A percentile compares a stretch with the other conserved stretches of the same genome.
Evolutionary conservation across 1,140 invertebrate genomes (phyloP).

Genomic region (Delia radicum): DNA sequence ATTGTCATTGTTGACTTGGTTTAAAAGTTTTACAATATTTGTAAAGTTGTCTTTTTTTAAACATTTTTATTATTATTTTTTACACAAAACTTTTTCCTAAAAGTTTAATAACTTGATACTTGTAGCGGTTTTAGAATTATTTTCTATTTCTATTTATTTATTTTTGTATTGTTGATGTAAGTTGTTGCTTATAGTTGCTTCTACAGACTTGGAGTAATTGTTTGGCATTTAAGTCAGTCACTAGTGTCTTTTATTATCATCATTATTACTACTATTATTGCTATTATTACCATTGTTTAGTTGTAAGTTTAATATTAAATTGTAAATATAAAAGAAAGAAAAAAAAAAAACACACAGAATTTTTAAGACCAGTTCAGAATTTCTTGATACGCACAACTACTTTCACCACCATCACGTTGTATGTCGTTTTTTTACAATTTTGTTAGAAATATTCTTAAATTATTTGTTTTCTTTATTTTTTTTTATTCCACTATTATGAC

Average conservation of each 20-base stretch:
- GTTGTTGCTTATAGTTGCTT: not conserved
- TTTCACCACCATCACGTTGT: not conserved
- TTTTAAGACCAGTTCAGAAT: slow-evolving; percentile 9
- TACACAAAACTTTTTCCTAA: too few relatives aligned
- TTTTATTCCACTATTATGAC: not conserved
- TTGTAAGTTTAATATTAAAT: not conserved
- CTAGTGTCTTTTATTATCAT: slow-evolving; percentile 1
- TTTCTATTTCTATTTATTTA: not conserved
- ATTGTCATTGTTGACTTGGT: not conserved
- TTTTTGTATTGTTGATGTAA: not conserved
- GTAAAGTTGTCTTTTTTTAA: not conserved
- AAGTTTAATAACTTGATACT: not conserved
- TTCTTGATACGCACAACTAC: slow-evolving; percentile 22
- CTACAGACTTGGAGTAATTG: not conserved
- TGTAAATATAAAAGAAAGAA: not conserved
- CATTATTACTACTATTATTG: slow-evolving; percentile 10
- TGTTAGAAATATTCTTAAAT: not conserved
- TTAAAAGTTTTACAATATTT: not conserved
- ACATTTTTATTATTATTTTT: too few relatives aligned
- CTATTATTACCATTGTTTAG: not conserved
- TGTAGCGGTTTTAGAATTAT: slow-evolving; percentile 10
- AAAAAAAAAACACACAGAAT: too few relatives aligned
- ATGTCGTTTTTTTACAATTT: not conserved
- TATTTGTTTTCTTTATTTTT: not conserved
- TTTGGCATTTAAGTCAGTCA: slow-evolving; percentile 11